Evolutionary conservation across 2,113 vertebrate species (phyloP).

Genomic region (Maccullochella peelii): DNA sequence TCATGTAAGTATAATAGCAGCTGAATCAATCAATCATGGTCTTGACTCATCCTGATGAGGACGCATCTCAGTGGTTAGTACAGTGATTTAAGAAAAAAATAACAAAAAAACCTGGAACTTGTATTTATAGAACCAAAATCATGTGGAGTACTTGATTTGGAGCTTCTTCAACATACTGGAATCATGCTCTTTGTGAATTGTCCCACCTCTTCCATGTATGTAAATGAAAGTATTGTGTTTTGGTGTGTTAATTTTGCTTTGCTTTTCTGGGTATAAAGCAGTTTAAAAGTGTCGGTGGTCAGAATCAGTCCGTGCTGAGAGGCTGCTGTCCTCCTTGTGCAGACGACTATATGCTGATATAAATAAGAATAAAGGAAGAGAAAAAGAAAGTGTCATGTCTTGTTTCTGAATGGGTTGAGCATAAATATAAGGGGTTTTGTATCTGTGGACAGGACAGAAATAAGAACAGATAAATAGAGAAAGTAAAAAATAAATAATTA

Average conservation of each 20-base stretch:
- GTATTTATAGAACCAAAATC: constrained; percentile 88
- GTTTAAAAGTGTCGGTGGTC: constrained; percentile 52
- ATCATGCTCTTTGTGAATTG: constrained; percentile 75
- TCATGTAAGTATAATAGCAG: constrained; percentile 68
- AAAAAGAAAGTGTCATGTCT: constrained; percentile 32
- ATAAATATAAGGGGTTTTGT: not conserved
- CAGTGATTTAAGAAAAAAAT: constrained; percentile 74
- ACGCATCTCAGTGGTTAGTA: constrained; percentile 87
- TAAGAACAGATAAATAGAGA: too few species aligned
- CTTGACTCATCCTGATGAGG: constrained; percentile 83
- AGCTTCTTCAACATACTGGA: constrained; percentile 86
- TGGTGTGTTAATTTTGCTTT: constrained; percentile 74
- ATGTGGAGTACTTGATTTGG: constrained; percentile 86
- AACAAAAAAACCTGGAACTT: constrained; percentile 82
- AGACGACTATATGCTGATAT: constrained; percentile 87
- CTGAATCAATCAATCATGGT: constrained; percentile 85
- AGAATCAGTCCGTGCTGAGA: constrained; percentile 53
- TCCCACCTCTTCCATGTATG: constrained; percentile 74
- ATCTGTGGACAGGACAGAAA: too few species aligned
- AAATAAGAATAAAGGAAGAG: constrained; percentile 81
- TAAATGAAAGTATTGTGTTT: constrained; percentile 79
- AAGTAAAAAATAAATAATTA: too few species aligned
- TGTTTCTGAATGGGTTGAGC: not conserved
- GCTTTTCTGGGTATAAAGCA: constrained; percentile 71
- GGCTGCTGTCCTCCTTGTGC: constrained; percentile 87